Evolutionary conservation across 23 tunicate species (phyloP).

Genomic region (Pegea sp.): DNA sequence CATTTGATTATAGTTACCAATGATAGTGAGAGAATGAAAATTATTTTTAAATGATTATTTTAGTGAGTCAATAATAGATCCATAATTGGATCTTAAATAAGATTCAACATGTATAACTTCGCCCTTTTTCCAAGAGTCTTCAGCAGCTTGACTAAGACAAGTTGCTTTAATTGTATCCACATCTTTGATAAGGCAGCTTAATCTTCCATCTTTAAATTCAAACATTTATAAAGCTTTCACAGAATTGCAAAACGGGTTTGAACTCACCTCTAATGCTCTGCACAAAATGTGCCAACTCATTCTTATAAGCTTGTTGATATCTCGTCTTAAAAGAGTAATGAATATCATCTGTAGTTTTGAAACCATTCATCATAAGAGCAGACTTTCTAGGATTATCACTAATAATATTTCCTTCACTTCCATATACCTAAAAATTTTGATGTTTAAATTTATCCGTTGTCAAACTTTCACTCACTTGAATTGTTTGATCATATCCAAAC

Average conservation of each 20-base stretch:
- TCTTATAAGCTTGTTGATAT: background rate
- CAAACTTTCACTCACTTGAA: slow-evolving; percentile 12
- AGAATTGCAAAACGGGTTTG: too few relatives aligned
- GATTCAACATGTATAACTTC: slow-evolving; percentile 20
- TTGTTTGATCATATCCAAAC: slow-evolving; percentile 81
- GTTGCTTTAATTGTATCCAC: slow-evolving; percentile 36
- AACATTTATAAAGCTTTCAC: background rate
- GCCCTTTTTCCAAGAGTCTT: slow-evolving; percentile 47
- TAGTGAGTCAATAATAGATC: too few relatives aligned
- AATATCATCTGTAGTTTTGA: slow-evolving; percentile 26
- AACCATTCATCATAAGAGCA: slow-evolving; percentile 11
- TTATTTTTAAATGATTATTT: too few relatives aligned
- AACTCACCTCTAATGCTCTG: slow-evolving; percentile 19
- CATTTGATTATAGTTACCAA: too few relatives aligned
- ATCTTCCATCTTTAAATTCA: background rate
- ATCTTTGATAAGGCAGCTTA: slow-evolving; percentile 3
- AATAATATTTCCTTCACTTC: slow-evolving; percentile 55
- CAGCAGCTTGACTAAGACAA: slow-evolving; percentile 51
- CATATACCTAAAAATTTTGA: slow-evolving; percentile 31
- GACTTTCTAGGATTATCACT: slow-evolving; percentile 41
- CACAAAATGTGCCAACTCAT: slow-evolving; percentile 47
- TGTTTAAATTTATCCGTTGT: background rate
- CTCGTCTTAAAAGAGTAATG: slow-evolving; percentile 15
- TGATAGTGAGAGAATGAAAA: too few relatives aligned
- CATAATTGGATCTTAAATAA: background rate